Base-by-base conservation (phyloP, 2,888 invertebrate species). In the Rhingia rostrata region DNA sequence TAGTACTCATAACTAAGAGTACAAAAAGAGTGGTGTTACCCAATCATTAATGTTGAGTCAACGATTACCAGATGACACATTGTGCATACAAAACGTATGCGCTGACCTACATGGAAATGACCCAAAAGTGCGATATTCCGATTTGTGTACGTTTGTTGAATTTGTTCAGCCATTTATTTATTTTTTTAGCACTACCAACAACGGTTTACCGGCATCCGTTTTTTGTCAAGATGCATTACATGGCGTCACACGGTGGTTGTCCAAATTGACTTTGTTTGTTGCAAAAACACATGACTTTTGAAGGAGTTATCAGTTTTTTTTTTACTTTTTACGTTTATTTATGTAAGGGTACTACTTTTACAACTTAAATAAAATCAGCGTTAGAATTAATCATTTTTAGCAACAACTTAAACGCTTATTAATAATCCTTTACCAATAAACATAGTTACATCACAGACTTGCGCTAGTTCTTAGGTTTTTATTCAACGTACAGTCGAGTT, bases 61-160 rank as follows among this genome's bases (percentile, higher is more conserved):
- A 58, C 47, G 58, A 69, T 69, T 37, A 58, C 12, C 5, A 60
- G 49, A 43, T 51, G 60, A 51, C 51, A 72, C 60, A 58, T 33
- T 69, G 4, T 37, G 58, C 35, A 69, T 64, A 45, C 54, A 45
- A 45, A 56, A 37, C 45, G 41, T 53, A 14, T 10, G 30, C 39
- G 37, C 69, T 58, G 69, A 49, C 56, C 39, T 12, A 58, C 39
- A 67, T 67, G 41, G 43, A 67, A 67, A 39, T 39, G 43, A 53
- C n/a, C 6, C 10, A 43, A 39, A 67, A 43, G 47, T 70, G 58
- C 39, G 47, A 58, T 58, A 70, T 47, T 5, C 9, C 22, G 47
- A 70, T 39, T 12, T 4, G 7, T 32, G 33, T 39, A 56, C 64
- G 41, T n/a, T 43, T 39, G 41, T 33, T 47, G 30, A 67, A 69